Base-by-base conservation (phyloP, 2,888 invertebrate genomes). In the Meghimatium bilineatum region DNA sequence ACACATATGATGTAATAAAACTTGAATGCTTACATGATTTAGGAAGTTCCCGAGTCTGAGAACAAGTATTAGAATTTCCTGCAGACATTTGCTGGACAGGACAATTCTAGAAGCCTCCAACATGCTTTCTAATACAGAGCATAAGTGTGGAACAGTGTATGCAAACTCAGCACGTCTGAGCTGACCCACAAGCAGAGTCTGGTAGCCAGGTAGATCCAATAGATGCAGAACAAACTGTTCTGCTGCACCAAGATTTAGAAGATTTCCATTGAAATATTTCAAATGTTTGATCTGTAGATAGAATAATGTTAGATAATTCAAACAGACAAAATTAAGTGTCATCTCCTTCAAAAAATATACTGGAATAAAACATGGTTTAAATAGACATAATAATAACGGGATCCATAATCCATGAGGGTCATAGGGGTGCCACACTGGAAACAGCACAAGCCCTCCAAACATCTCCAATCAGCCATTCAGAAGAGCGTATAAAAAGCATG, bases 181-280 rank as follows among this genome's bases (percentile, higher is more conserved):
- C 90, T 94, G 93, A 20, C 93, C 93, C 84, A 93, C 91, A 36
- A 94, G 88, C 29, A 93, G 89, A 1, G 93, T 87, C 3, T 87
- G 87, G 90, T 93, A 94, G 85, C 92, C 90, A 0, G 94, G 91
- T 23, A 94, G 89, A 80, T 92, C 91, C 2, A 92, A 89, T 20
- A 94, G 89, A 20, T 92, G 88, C 12, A 93, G 87, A 66, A 92
- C 92, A 89, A 94, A 94, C 89, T 92, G 93, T 85, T 94, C 94
- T 3, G 94, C 94, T 79, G 91, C 89, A 5, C 94, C 94, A 6
- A 94, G 89, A 74, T 92, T 91, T 12, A 90, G 88, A 23, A 89
- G 84, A 38, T 93, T 92, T 20, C 92, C 94, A 8, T 87, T 87
- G 88, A 93, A 93, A 14, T 90, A 87, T 81, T 91, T 91, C 60